phyloP scores from a whole-genome alignment of 2,888 invertebrate species.

The Catocala nupta region DNA sequence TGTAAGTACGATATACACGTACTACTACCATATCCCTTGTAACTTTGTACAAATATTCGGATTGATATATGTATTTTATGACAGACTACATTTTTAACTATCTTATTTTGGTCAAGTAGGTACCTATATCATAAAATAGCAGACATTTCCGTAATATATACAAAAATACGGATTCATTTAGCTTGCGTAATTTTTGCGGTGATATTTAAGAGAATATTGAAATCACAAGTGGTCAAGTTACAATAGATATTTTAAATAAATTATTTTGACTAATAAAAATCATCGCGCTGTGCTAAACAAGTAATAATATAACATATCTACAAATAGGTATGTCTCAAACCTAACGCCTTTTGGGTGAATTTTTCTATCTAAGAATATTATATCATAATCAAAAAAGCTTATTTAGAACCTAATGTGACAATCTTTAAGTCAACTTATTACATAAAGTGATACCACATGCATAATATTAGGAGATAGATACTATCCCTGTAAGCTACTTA shows the following conservation, averaged over 20 bases:
- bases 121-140: constrained; percentile 36
- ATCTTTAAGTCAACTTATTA: constrained; percentile 5
- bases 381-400: constrained; percentile 6
- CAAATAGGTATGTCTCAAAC: background rate
- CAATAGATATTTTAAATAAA: background rate
- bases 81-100: constrained; percentile 35
- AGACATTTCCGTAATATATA: background rate
- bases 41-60: constrained; percentile 46
- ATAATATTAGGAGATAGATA: constrained; percentile 46
- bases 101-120: constrained; percentile 44
- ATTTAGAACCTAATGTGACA: background rate
- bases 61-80: constrained; percentile 17
- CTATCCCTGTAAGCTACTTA: constrained; percentile 40
- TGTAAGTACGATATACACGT: constrained; percentile 29
- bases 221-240: background rate
- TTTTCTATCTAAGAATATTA: background rate
- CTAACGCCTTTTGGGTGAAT: background rate
- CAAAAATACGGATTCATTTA: background rate
- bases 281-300: constrained; percentile 4
- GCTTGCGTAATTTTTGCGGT: background rate
- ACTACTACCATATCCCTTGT: constrained; percentile 30
- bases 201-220: background rate
- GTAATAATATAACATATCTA: background rate
- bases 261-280: background rate
- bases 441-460: constrained; percentile 18